Conservation (phyloP, 2,113 vertebrate species). For the human region GRCh38 chr12:60696501-60697000, state of each 20-base stretch:
- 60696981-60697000: background rate
- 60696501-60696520: conserved; percentile 6
- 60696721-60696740: background rate
- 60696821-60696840: background rate
- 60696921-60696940: background rate
- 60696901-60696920: background rate
- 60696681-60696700: background rate
- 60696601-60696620: background rate
- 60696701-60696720: background rate
- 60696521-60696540: background rate
- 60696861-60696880: background rate
- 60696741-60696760: background rate
- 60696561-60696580: background rate
- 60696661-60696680: background rate
- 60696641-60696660: background rate
- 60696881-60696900: background rate
- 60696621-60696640: background rate
- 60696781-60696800: background rate
- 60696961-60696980: background rate
- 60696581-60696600: background rate
- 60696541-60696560: conserved; percentile 18
- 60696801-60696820: background rate
- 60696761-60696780: background rate
- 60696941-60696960: background rate
- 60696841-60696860: background rate